These are phyloP conservation scores for Axis porcinus DNA, from an alignment of 2,113 vertebrate species.

Conservation along the genomic window DNA sequence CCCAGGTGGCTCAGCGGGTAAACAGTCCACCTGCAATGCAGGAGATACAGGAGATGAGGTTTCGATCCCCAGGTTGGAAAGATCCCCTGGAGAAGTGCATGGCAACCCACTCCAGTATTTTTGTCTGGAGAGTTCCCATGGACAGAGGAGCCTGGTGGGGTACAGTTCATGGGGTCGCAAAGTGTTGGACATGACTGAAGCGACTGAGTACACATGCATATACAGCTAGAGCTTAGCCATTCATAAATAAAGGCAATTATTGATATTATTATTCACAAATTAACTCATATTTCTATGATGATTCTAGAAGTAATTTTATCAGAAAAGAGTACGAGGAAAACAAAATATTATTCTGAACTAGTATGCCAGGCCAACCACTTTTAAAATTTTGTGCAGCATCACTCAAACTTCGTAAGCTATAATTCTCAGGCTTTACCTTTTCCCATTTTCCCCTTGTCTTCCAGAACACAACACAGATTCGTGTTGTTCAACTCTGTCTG, in stretches of 20 bases:
- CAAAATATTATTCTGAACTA: neutral
- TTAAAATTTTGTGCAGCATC: neutral
- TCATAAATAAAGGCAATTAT: neutral
- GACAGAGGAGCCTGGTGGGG: neutral
- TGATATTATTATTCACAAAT: neutral
- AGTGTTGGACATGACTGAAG: neutral
- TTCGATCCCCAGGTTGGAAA: neutral
- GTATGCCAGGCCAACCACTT: neutral
- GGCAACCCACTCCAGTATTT: neutral
- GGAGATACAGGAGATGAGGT: neutral
- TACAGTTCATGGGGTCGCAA: neutral
- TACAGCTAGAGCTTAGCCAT: neutral
- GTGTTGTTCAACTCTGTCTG: neutral
- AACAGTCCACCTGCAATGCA: neutral
- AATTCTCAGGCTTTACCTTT: neutral
- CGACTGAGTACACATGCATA: accelerated
- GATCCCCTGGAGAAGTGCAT: neutral
- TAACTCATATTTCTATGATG: neutral
- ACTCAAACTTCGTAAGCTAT: neutral
- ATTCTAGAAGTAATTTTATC: neutral
- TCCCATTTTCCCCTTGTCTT: neutral
- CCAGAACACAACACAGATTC: neutral
- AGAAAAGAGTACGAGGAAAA: neutral
- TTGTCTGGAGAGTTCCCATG: neutral
- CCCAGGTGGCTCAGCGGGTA: neutral